A percentile compares a stretch with the other conserved stretches of the same genome.
phyloP scores from a whole-genome alignment of 2,888 invertebrate species.

The Heliconius ethilla region DNA sequence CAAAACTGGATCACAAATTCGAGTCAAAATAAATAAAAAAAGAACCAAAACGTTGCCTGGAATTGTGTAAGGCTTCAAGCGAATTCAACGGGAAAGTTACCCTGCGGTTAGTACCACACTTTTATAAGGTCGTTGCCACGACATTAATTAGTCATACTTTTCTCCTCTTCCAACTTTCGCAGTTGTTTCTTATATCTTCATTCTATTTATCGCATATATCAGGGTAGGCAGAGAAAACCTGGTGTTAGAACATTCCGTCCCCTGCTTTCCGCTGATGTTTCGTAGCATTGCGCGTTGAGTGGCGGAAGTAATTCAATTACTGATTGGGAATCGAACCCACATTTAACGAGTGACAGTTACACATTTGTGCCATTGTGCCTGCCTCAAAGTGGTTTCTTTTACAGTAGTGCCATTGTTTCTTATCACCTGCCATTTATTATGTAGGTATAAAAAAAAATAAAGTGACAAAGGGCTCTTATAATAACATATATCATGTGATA shows the following conservation, averaged over 20 bases:
- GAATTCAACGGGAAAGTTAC: conserved; percentile 48
- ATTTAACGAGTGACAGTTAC: not conserved
- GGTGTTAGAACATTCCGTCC: not conserved
- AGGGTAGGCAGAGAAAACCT: not conserved
- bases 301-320: not conserved
- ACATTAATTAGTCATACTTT: conserved; percentile 47
- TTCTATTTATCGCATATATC: not conserved
- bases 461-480: conserved; percentile 52
- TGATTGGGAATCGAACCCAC: not conserved
- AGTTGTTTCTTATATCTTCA: conserved; percentile 47
- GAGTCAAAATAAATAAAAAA: conserved; percentile 49
- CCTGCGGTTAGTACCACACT: conserved; percentile 41
- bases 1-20: conserved; percentile 52
- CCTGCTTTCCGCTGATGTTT: not conserved
- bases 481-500: not conserved
- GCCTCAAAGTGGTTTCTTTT: conserved; percentile 26
- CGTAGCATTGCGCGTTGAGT: not conserved
- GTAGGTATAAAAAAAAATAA: conserved; percentile 50
- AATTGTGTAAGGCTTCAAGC: conserved; percentile 52
- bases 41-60: conserved; percentile 46
- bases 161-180: conserved; percentile 48
- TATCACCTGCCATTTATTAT: conserved; percentile 48
- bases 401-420: conserved; percentile 51
- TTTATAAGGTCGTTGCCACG: conserved; percentile 45
- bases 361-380: not conserved